Conservation (phyloP, 2,113 vertebrate genomes). For the Corythornis madagascariensis region DNA sequence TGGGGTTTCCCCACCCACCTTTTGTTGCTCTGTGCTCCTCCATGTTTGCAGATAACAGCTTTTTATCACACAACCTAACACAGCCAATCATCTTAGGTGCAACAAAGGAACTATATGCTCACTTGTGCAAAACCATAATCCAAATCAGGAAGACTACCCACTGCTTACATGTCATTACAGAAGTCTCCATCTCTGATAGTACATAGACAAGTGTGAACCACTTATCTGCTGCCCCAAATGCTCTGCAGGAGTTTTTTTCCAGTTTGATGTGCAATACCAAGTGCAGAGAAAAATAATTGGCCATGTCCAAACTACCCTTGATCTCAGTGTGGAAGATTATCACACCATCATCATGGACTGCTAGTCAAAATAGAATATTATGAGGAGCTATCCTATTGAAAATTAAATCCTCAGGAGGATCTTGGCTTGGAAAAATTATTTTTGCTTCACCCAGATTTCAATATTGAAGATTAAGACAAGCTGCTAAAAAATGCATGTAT, state of each 20-base stretch:
- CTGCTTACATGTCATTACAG: neutral
- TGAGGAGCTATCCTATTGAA: neutral
- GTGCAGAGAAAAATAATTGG: neutral
- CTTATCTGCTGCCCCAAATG: neutral
- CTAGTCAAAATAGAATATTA: neutral
- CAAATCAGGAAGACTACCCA: neutral
- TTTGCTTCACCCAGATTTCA: neutral
- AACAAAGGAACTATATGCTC: neutral
- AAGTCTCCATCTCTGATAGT: neutral
- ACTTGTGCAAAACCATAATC: neutral
- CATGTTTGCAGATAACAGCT: neutral
- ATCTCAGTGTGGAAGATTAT: neutral
- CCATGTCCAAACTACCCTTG: neutral
- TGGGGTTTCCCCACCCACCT: neutral
- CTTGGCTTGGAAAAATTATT: neutral
- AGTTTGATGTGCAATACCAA: neutral
- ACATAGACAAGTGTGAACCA: neutral
- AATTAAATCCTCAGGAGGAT: neutral
- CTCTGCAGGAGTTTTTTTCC: neutral
- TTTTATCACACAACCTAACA: neutral
- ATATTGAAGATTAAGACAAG: neutral
- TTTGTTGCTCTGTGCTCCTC: neutral
- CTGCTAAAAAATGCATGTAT: neutral
- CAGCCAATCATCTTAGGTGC: neutral
- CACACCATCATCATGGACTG: neutral